A percentile compares a stretch with the other conserved stretches of the same genome.
phyloP scores from a whole-genome alignment of 2,888 invertebrate species.

The Platycheirus albimanus region DNA sequence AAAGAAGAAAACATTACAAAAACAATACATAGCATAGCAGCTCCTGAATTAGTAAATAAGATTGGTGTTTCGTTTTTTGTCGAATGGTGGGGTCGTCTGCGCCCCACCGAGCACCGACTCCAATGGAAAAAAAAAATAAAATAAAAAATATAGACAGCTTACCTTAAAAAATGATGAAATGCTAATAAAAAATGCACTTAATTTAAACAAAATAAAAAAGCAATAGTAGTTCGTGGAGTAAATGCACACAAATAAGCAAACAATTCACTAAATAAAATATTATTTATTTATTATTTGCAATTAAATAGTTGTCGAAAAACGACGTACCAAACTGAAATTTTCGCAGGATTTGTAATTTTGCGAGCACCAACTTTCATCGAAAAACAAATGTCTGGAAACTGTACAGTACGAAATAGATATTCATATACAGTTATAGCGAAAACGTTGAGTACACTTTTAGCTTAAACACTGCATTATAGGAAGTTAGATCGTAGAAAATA shows the following conservation, averaged over 20 bases:
- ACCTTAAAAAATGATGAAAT: constrained; percentile 51
- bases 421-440: too few species aligned
- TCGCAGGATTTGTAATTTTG: constrained; percentile 2
- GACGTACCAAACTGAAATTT: constrained; percentile 2
- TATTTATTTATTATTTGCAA: not conserved
- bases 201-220: constrained; percentile 24
- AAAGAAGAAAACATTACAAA: too few species aligned
- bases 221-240: not conserved
- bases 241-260: not conserved
- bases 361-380: too few species aligned
- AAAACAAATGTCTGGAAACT: too few species aligned
- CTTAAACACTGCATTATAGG: too few species aligned
- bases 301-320: not conserved
- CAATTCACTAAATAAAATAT: not conserved
- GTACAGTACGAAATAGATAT: not conserved
- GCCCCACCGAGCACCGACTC: not conserved
- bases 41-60: not conserved
- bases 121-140: constrained; percentile 7
- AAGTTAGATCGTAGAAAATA: constrained; percentile 19
- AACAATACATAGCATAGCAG: not conserved
- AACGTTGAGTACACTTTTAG: too few species aligned
- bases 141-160: constrained; percentile 13
- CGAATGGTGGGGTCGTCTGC: constrained; percentile 3
- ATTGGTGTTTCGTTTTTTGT: not conserved
- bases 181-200: constrained; percentile 22